Base-by-base conservation (phyloP, 2,888 invertebrate genomes). In the Plebejus melissa region DNA sequence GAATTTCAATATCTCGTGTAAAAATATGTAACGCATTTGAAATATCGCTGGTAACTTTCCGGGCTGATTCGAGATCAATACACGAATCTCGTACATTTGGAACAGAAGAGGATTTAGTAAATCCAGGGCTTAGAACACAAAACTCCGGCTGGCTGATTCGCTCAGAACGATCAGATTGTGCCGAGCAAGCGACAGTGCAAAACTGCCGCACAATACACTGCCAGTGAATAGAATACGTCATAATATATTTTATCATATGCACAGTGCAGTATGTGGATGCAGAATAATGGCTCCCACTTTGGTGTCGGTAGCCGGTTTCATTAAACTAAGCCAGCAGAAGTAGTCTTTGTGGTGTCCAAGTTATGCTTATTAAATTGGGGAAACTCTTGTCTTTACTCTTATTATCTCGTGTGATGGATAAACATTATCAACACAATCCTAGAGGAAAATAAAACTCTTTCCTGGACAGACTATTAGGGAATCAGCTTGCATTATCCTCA, bases 121-220 rank as follows among this genome's bases (percentile, higher is more conserved):
- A 86, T 83, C 85, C 85, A 79, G 80, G 80, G 85, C 84, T 86
- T 85, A 86, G 84, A 84, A 83, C 82, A 84, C 83, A 86, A 85
- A 86, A 86, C 83, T 86, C 82, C 85, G 83, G 83, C 83, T 80
- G 82, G 83, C 81, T 86, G 85, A 84, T 82, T 85, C 84, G 83
- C 81, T 84, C 83, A 82, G 83, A 83, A 82, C 84, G 85, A 84
- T 84, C 83, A 82, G 84, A 85, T 83, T 83, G 75, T 71, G 70
- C 75, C n/a, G 75, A 70, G 70, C 79, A 79, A 77, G 82, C 82
- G 82, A 81, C 83, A 81, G 78, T 81, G 82, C 83, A 80, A 80
- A 82, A 83, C 82, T 82, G 82, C 69, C 76, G 54, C 74, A 74
- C 74, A 77, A 75, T 77, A 77, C 74, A 13, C 60, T 74, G 36